Base-by-base conservation (phyloP, 2,113 vertebrate genomes). In the Australoheros scitulus region DNA sequence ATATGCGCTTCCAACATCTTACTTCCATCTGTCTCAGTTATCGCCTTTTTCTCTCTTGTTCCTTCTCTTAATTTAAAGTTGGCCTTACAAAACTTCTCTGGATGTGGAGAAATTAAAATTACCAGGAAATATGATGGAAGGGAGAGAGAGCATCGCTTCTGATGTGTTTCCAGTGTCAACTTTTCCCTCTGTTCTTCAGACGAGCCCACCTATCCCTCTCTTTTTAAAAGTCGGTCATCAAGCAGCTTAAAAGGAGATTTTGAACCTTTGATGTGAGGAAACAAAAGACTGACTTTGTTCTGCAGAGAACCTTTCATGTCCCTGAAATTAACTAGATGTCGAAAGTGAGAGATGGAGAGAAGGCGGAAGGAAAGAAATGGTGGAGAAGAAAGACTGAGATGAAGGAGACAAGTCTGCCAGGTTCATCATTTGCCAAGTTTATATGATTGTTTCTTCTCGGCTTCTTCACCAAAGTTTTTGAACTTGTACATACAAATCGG, bases 261-360 rank as follows among this genome's bases (percentile, higher is more conserved):
- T 11, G 2, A 77, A 76, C 60, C 82, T 90, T 90, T 91, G 90
- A 89, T 85, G 88, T 74, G 15, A 3, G 87, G 43, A 90, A 90
- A 92, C 86, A 90, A 91, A 86, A 84, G 85, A 79, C 29, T 74
- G 76, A 88, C 91, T 90, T 89, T 89, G 82, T 90, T 84, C 64
- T 76, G 61, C 64, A 5, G 38, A 50, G 79, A 81, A 81, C 60
- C 89, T 91, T 92, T 92, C 83, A 90, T 92, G 85, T 90, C 61
- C n/a, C 74, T 34, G 76, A 89, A 89, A 89, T 89, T 74, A 88
- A 85, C 70, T 80, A 58, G 26, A 85, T 77, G 76, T 29, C 57
- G 61, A 80, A 59, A 72, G 61, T 1, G n/a, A 47, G 87, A 79
- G 56, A 60, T 5, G 55, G 47, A 82, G 86, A 77, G 18, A 64